Evolutionary conservation across 1,140 invertebrate species (phyloP), one percentile per base, ranked within the genome.

Genomic region (Neotoxoptera formosana): DNA sequence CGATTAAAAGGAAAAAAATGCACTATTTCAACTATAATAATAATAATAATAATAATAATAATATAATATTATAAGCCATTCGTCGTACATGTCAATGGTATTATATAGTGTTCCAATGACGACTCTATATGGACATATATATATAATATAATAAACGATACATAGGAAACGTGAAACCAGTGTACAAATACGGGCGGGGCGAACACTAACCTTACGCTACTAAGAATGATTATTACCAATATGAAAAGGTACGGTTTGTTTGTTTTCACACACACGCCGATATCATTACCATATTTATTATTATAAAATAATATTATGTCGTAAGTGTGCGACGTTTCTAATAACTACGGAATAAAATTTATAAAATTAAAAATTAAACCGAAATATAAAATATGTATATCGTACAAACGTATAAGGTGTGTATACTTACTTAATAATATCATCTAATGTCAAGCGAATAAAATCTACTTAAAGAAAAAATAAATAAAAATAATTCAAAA

Each of bases 141-240:
- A 83, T 91, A 83, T 36, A 25, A 47, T 23, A 53, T 83, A 83
- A 81, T 81, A 83, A 34, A 91, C 56, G 47, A 91, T 67, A 91
- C 67, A 92, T 92, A 92, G 91, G 91, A 92, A 92, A 92, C 91
- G 91, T 92, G 81, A 84, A 92, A 92, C 81, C 76, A 84, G 91
- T 92, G 91, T 84, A 91, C 90, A 51, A 91, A 91, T 83, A 84
- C 36, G 81, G 67, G 67, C 41, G 90, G 90, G 67, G 45, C 30
- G 51, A 84, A 56, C 81, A 30, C 81, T 93, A 93, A 86, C 47
- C 91, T 56, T 93, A 83, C 67, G 30, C 56, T 76, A 47, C 67
- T 91, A 81, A 83, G 45, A 81, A 83, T 81, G 47, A 92, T 51
- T 48, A 92, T 92, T 48, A 91, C 56, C 60, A 36, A 91, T 76